phyloP scores from a whole-genome alignment of 2,113 vertebrate species.

The Zosterops japonicus region DNA sequence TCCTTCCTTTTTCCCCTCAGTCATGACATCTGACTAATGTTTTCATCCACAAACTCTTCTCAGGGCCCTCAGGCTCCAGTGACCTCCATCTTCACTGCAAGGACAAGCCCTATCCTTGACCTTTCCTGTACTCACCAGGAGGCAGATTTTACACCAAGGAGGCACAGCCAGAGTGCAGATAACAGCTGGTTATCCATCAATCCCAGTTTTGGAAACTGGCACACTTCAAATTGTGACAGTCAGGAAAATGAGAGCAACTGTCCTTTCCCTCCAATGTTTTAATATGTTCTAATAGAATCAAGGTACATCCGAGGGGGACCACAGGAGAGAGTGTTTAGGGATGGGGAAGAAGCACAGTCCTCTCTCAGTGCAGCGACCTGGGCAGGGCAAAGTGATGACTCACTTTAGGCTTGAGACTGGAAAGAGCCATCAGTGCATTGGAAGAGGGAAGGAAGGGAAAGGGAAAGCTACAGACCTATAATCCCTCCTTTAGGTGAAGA shows the following conservation, averaged over 20 bases:
- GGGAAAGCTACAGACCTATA: neutral
- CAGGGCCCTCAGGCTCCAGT: neutral
- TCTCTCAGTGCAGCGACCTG: neutral
- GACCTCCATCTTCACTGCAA: neutral
- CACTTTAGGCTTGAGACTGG: neutral
- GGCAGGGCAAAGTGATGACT: neutral
- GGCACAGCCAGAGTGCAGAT: neutral
- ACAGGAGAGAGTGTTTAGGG: neutral
- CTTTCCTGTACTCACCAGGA: neutral
- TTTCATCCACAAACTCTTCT: neutral
- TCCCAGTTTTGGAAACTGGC: neutral
- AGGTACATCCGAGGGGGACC: neutral
- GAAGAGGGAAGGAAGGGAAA: neutral
- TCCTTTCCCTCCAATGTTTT: neutral
- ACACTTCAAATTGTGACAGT: neutral
- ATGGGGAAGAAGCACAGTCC: neutral
- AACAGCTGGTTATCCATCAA: neutral
- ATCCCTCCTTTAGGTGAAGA: neutral
- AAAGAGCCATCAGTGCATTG: neutral
- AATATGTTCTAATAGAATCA: neutral
- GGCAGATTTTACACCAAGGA: neutral
- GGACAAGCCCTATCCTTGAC: neutral
- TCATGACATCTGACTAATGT: neutral
- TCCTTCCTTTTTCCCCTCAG: neutral
- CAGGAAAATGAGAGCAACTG: neutral